phyloP scores from a whole-genome alignment of 1,140 invertebrate species.

The Aleiodes sp. region DNA sequence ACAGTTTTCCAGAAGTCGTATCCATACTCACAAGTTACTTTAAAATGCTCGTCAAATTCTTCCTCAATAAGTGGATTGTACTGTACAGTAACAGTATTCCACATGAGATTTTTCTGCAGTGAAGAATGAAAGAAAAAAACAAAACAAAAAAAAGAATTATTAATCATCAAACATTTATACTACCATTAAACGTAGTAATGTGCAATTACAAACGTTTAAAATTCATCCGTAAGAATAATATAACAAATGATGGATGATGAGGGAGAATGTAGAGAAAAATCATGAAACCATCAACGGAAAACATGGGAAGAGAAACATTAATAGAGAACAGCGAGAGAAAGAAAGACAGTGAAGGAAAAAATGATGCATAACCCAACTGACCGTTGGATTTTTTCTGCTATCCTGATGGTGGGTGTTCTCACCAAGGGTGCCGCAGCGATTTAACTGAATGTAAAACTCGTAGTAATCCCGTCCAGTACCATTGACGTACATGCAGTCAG shows the following conservation, averaged over 20 bases:
- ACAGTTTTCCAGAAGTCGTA: constrained; percentile 98
- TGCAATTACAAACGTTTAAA: not conserved
- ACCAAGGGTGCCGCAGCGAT: constrained; percentile 89
- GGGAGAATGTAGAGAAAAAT: not conserved
- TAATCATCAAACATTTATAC: not conserved
- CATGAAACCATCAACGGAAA: not conserved
- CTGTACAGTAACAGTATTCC: constrained; percentile 94
- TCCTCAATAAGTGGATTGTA: constrained; percentile 94
- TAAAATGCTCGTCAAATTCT: constrained; percentile 94
- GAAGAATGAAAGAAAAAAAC: constrained; percentile 24
- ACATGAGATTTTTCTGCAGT: constrained; percentile 90
- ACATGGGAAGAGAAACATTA: no score
- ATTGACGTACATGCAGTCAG: constrained; percentile 94
- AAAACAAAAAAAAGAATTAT: constrained; percentile 21
- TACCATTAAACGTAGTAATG: not conserved
- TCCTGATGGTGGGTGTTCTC: constrained; percentile 88
- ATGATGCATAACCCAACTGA: constrained; percentile 61
- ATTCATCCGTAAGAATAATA: not conserved
- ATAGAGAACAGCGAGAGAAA: not conserved
- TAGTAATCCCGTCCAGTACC: constrained; percentile 90
- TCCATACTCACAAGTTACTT: constrained; percentile 95
- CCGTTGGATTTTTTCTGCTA: constrained; percentile 84
- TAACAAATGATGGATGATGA: constrained; percentile 10
- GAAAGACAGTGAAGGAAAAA: not conserved
- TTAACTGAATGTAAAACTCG: constrained; percentile 92